These are phyloP conservation scores for Cinclus cinclus DNA, from an alignment of 2,113 vertebrate genomes.

Conservation along the genomic window DNA sequence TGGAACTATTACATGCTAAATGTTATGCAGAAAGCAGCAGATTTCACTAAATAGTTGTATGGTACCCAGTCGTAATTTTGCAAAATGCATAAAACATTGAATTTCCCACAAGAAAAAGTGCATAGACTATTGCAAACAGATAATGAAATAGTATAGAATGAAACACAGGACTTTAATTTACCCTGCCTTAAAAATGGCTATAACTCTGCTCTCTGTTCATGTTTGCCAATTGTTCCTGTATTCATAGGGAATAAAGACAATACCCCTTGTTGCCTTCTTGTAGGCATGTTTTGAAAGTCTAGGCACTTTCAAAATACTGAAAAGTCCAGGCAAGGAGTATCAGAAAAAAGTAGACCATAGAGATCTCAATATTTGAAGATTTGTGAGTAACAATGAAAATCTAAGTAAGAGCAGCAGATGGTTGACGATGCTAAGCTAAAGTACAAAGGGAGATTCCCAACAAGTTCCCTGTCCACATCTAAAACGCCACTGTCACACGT, in stretches of 20 bases:
- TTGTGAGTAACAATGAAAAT: background rate
- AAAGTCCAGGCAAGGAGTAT: background rate
- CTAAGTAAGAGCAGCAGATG: background rate
- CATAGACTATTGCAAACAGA: background rate
- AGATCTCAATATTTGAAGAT: background rate
- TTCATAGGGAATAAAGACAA: background rate
- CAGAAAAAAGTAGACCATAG: background rate
- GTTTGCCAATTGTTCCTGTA: background rate
- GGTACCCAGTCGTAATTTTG: background rate
- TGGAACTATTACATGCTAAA: background rate
- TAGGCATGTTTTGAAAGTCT: background rate
- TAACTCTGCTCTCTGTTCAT: background rate
- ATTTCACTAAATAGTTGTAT: background rate
- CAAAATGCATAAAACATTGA: background rate
- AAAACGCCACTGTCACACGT: rapidly evolving
- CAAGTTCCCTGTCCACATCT: background rate
- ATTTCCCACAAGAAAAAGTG: background rate
- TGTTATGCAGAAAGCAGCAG: background rate
- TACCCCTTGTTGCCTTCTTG: background rate
- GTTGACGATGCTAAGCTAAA: background rate
- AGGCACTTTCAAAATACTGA: background rate
- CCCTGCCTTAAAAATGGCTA: background rate
- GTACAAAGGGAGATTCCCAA: background rate
- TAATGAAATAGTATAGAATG: background rate
- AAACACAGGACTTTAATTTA: background rate